A percentile compares a stretch with the other conserved stretches of the same genome.
Conservation (phyloP, 2,888 invertebrate genomes). For the Eupsilia transversa region DNA sequence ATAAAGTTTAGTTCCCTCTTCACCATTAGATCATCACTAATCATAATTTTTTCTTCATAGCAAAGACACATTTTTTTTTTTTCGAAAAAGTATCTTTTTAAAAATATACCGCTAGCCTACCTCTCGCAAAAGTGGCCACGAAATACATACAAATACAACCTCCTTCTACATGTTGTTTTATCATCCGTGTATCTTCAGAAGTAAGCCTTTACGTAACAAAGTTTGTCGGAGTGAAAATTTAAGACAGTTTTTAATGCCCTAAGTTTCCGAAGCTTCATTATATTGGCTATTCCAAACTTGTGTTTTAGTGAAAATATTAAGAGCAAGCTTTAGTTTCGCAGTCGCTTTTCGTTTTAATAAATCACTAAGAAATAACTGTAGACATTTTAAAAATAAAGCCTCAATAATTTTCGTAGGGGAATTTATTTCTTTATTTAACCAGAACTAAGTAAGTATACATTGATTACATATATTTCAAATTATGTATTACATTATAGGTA, state of each 20-base stretch:
- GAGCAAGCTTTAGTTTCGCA: slow-evolving; percentile 24
- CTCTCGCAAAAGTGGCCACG: too few relatives aligned
- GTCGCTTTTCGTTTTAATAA: slow-evolving; percentile 1
- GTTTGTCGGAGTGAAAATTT: slow-evolving; percentile 33
- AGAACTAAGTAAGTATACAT: too few relatives aligned
- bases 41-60: too few relatives aligned
- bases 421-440: neutral
- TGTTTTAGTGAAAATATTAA: slow-evolving; percentile 43
- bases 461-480: too few relatives aligned
- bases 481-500: too few relatives aligned
- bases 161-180: slow-evolving; percentile 13
- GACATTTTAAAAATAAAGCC: neutral
- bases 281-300: slow-evolving; percentile 51
- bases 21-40: too few relatives aligned
- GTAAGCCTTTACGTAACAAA: slow-evolving; percentile 51
- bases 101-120: too few relatives aligned
- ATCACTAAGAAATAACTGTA: neutral
- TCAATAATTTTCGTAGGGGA: neutral
- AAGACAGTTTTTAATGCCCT: slow-evolving; percentile 50
- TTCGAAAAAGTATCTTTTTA: too few relatives aligned
- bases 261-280: slow-evolving; percentile 45
- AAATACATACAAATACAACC: too few relatives aligned
- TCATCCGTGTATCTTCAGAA: slow-evolving; percentile 27
- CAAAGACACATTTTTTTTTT: too few relatives aligned
- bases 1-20: too few relatives aligned